A percentile compares a stretch with the other conserved stretches of the same genome.
Evolutionary conservation across 2,797 vertebrate genomes (phyloP).

Genomic region (Spea hammondii): DNA sequence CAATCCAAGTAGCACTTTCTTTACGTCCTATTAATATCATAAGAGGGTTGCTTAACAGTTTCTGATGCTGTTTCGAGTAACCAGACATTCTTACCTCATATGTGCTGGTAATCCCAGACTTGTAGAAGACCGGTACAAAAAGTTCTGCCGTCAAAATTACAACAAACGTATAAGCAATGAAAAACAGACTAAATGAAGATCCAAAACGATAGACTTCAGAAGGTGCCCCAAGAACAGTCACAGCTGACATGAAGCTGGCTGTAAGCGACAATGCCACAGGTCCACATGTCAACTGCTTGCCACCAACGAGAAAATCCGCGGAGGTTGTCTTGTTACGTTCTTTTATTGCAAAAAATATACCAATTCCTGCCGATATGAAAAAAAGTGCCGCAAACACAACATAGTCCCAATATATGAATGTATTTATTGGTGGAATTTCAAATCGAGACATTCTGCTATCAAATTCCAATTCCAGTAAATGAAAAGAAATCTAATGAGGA

Average conservation of each 20-base stretch:
- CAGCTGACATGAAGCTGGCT: conserved; percentile 85
- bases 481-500: not conserved
- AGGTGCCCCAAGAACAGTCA: conserved; percentile 78
- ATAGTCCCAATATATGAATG: conserved; percentile 77
- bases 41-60: too few relatives aligned
- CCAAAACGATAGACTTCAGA: conserved; percentile 83
- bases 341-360: conserved; percentile 81
- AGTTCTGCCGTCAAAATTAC: conserved; percentile 75
- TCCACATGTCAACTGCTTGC: conserved; percentile 76
- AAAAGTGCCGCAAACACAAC: conserved; percentile 78
- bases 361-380: conserved; percentile 76
- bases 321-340: conserved; percentile 77
- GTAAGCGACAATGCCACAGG: conserved; percentile 83
- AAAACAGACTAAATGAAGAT: conserved; percentile 73
- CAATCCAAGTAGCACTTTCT: too few relatives aligned
- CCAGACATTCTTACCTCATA: conserved; percentile 76
- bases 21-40: too few relatives aligned
- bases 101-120: conserved; percentile 82
- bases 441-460: conserved; percentile 54
- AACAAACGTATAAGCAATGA: conserved; percentile 69
- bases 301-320: conserved; percentile 77
- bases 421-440: conserved; percentile 58
- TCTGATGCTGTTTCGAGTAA: too few relatives aligned
- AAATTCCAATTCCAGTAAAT: not conserved
- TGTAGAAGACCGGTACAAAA: conserved; percentile 82